Percentiles rank a stretch among this genome's conserved stretches.
Conservation (phyloP, 2,113 vertebrate genomes). For the Microtus ochrogaster region DNA sequence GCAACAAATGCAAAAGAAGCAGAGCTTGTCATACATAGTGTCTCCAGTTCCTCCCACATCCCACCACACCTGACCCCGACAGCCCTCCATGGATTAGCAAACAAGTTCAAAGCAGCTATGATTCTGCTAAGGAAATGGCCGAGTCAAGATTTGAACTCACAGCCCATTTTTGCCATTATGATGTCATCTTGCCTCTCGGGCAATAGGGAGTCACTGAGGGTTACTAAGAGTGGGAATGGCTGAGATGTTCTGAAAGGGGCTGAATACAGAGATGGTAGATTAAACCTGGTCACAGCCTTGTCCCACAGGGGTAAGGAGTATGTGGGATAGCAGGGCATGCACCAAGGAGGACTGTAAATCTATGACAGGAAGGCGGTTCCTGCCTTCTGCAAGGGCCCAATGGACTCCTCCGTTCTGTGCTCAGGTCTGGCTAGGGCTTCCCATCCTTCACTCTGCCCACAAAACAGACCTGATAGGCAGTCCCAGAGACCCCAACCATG, state of each 20-base stretch:
- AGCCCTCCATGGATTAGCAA: neutral
- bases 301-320: accelerated
- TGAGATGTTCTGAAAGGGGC: neutral
- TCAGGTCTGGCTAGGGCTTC: neutral
- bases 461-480: neutral
- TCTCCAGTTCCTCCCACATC: neutral
- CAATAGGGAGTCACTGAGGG: neutral
- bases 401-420: neutral
- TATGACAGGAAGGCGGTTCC: neutral
- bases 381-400: neutral
- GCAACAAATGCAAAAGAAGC: neutral
- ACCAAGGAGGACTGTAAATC: neutral
- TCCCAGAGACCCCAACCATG: neutral
- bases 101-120: neutral
- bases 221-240: neutral
- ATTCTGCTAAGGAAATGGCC: accelerated
- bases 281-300: neutral
- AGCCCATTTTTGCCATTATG: neutral
- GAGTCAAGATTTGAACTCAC: neutral
- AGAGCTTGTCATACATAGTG: neutral
- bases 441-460: too few relatives aligned
- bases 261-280: neutral
- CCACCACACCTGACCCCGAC: neutral
- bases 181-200: accelerated
- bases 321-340: neutral